Percentiles rank a stretch among this genome's conserved stretches.
These are phyloP conservation scores for Drepana falcataria DNA, from an alignment of 2,888 invertebrate species.

Conservation along the genomic window DNA sequence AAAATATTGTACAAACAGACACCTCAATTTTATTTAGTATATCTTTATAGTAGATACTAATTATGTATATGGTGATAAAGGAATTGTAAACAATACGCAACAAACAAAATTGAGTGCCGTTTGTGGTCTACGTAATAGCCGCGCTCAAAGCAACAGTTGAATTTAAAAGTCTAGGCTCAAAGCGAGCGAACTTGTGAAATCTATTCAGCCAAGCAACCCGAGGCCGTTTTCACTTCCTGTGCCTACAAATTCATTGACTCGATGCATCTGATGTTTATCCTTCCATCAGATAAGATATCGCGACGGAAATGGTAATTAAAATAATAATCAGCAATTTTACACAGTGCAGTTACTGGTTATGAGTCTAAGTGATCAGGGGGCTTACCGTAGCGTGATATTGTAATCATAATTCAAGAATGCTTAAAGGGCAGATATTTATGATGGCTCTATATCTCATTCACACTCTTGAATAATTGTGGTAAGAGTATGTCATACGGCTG, in stretches of 20 bases:
- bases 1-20: too few species aligned
- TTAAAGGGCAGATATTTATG: too few species aligned
- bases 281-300: slow-evolving; percentile 6
- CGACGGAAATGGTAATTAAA: not conserved
- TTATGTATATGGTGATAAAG: too few species aligned
- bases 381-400: not conserved
- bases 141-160: slow-evolving; percentile 8
- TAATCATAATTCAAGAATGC: not conserved
- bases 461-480: too few species aligned
- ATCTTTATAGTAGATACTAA: too few species aligned
- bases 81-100: not conserved
- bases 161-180: slow-evolving; percentile 18
- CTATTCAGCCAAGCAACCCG: slow-evolving; percentile 24
- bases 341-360: not conserved
- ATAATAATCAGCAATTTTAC: not conserved
- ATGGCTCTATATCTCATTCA: too few species aligned
- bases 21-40: too few species aligned
- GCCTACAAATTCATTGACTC: slow-evolving; percentile 34
- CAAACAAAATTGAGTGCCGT: not conserved
- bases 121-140: slow-evolving; percentile 6
- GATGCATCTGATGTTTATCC: slow-evolving; percentile 19
- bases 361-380: not conserved
- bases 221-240: slow-evolving; percentile 51
- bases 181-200: slow-evolving; percentile 30
- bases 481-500: too few species aligned